phyloP scores from a whole-genome alignment of 2,113 vertebrate genomes.

The Cyphomyrus discorhynchus region DNA sequence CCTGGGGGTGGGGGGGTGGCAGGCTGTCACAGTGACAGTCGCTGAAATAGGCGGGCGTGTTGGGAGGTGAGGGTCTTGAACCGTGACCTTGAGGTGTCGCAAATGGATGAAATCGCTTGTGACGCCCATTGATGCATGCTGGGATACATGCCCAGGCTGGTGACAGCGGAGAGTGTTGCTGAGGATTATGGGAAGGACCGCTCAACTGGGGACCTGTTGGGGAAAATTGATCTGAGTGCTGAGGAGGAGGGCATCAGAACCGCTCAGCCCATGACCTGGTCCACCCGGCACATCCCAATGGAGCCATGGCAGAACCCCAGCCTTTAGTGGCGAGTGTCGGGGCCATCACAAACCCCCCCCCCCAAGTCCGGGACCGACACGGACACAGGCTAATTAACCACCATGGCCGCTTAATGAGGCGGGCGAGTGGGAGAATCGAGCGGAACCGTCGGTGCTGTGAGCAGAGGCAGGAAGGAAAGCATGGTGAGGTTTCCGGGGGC shows the following conservation, averaged over 20 bases:
- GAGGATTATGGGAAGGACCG: slow-evolving; percentile 25
- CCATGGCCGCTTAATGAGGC: slow-evolving; percentile 27
- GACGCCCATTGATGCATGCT: slow-evolving; percentile 47
- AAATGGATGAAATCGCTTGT: slow-evolving; percentile 42
- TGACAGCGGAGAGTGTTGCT: slow-evolving; percentile 24
- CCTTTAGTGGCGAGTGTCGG: slow-evolving; percentile 43
- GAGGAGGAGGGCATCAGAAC: neutral
- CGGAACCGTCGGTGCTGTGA: neutral
- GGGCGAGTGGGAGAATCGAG: neutral
- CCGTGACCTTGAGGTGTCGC: slow-evolving; percentile 45
- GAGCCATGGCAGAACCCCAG: slow-evolving; percentile 45
- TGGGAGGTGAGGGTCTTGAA: neutral
- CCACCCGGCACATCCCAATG: slow-evolving; percentile 1
- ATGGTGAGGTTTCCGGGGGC: neutral
- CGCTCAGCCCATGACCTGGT: neutral
- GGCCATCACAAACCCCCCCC: slow-evolving; percentile 38
- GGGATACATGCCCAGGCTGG: slow-evolving; percentile 33
- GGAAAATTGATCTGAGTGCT: slow-evolving; percentile 51
- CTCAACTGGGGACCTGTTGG: slow-evolving; percentile 46
- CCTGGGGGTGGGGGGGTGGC: neutral
- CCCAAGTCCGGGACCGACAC: slow-evolving; percentile 41
- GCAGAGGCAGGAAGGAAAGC: slow-evolving; percentile 5
- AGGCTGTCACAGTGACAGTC: neutral
- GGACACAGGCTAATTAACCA: slow-evolving; percentile 55
- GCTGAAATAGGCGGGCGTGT: neutral